Percentiles rank a stretch among this genome's conserved stretches.
phyloP scores from a whole-genome alignment of 2,113 vertebrate species.

The Indicator maculatus region DNA sequence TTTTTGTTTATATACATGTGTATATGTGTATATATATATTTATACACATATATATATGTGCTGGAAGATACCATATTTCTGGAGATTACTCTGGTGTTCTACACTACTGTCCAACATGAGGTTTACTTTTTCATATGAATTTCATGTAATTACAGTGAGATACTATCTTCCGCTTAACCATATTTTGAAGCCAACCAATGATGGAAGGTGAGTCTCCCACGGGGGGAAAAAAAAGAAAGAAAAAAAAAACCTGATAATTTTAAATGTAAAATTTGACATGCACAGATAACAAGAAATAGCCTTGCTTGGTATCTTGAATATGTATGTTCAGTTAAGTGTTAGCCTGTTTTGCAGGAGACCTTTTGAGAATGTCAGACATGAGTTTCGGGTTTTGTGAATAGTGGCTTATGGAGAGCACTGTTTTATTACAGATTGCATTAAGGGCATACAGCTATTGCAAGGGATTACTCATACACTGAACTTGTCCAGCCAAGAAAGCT shows the following conservation, averaged over 20 bases:
- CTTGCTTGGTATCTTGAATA: conserved; percentile 54
- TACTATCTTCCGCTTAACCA: conserved; percentile 75
- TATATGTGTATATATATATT: no score
- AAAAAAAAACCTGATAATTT: conserved; percentile 42
- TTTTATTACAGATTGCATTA: conserved; percentile 63
- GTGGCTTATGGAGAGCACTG: conserved; percentile 58
- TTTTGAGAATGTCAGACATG: conserved; percentile 72
- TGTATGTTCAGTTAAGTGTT: conserved; percentile 70
- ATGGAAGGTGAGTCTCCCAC: conserved; percentile 72
- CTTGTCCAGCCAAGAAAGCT: conserved; percentile 47
- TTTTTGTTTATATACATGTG: not conserved
- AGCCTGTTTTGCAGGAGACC: conserved; percentile 76
- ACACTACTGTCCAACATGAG: conserved; percentile 73
- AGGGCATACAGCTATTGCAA: conserved; percentile 57
- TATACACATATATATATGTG: not conserved
- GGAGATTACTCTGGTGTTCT: conserved; percentile 75
- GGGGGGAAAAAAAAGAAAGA: not conserved
- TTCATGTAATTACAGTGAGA: conserved; percentile 73
- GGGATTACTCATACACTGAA: conserved; percentile 25
- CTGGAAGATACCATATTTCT: conserved; percentile 70
- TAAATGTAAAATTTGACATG: conserved; percentile 72
- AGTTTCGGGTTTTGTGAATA: conserved; percentile 73
- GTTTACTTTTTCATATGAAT: conserved; percentile 75
- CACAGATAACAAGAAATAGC: conserved; percentile 54
- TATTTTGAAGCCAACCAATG: conserved; percentile 77